Percentiles rank a stretch among this genome's conserved stretches.
Evolutionary conservation across 2,113 vertebrate species (phyloP).

Genomic region (Sorex fumeus): DNA sequence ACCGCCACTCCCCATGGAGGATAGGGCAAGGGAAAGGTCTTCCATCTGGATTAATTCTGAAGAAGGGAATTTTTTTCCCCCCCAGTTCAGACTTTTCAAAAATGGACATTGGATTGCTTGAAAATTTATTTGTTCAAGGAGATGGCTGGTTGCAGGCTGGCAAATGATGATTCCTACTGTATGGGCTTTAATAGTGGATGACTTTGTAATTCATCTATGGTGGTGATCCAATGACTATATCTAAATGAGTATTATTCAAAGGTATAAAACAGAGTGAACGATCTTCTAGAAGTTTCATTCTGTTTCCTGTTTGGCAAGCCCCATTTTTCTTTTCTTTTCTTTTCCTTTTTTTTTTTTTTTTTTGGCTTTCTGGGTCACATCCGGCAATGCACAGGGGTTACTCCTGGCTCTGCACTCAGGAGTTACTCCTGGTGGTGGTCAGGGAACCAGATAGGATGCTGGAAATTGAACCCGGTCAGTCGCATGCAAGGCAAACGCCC

Average conservation of each 20-base stretch:
- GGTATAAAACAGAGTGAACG: constrained; percentile 35
- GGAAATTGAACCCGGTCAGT: too few relatives aligned
- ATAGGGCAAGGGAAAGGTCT: not conserved
- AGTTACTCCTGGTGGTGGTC: too few relatives aligned
- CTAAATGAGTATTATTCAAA: constrained; percentile 34
- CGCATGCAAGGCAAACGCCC: too few relatives aligned
- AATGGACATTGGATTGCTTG: constrained; percentile 24
- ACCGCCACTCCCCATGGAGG: not conserved
- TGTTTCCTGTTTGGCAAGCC: constrained; percentile 38
- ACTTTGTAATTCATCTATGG: not conserved
- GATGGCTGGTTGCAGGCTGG: not conserved
- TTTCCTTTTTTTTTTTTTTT: too few relatives aligned
- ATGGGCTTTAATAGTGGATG: constrained; percentile 14
- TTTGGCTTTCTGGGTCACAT: too few relatives aligned
- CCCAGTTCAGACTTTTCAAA: constrained; percentile 39
- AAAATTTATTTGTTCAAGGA: constrained; percentile 30
- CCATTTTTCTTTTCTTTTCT: not conserved
- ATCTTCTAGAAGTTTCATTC: constrained; percentile 28
- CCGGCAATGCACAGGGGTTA: too few relatives aligned
- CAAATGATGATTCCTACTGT: constrained; percentile 26
- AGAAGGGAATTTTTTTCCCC: constrained; percentile 29
- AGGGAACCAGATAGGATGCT: too few relatives aligned
- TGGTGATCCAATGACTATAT: constrained; percentile 7
- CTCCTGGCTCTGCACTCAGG: too few relatives aligned
- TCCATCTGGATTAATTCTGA: constrained; percentile 31